phyloP scores from a whole-genome alignment of 2,113 vertebrate species.

The Panthera uncia region DNA sequence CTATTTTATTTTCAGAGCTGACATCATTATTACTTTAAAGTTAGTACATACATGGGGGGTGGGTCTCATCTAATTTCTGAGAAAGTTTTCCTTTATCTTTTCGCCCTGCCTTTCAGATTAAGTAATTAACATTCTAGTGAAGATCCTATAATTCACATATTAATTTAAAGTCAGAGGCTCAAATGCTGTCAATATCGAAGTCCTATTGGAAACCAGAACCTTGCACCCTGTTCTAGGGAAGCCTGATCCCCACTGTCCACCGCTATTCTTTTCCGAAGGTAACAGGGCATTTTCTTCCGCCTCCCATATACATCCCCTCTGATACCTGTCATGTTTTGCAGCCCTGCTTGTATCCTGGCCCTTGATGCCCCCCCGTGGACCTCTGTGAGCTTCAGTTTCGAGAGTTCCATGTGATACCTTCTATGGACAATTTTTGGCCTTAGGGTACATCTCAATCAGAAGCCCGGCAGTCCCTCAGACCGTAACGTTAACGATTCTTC shows the following conservation, averaged over 20 bases:
- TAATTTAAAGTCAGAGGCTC: neutral
- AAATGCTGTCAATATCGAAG: neutral
- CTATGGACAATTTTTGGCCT: slow-evolving; percentile 8
- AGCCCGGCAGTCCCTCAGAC: slow-evolving; percentile 55
- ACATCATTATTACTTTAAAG: neutral
- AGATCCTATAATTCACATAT: neutral
- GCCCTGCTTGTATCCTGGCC: neutral
- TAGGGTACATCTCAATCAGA: slow-evolving; percentile 59
- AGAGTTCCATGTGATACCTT: slow-evolving; percentile 22
- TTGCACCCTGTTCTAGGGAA: neutral
- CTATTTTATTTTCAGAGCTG: neutral
- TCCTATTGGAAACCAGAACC: neutral
- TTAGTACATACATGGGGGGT: neutral
- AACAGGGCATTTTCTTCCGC: neutral
- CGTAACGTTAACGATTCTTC: slow-evolving; percentile 61
- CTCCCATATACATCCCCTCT: neutral
- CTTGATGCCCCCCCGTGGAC: neutral
- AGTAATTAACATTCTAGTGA: neutral
- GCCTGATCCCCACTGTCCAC: too few relatives aligned
- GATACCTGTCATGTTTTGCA: neutral
- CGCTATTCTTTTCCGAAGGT: neutral
- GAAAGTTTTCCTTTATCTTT: neutral
- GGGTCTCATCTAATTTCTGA: neutral
- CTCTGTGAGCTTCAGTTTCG: slow-evolving; percentile 9
- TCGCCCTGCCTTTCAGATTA: neutral